These are phyloP conservation scores for Drosophila pseudotakahashii DNA, from an alignment of 2,888 invertebrate species.

Conservation along the genomic window DNA sequence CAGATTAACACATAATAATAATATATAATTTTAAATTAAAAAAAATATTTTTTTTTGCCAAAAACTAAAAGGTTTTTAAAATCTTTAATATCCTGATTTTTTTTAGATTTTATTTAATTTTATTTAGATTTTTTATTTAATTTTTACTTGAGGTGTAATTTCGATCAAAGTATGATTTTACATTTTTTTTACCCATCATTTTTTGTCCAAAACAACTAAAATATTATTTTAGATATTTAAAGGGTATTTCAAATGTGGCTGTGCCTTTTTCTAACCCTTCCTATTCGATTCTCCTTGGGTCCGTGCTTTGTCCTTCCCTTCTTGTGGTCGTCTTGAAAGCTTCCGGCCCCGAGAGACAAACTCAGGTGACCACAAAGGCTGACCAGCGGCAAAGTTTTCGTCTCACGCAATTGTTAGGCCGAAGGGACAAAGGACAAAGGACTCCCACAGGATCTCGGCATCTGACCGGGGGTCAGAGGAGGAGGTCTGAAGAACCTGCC, in stretches of 20 bases:
- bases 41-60: too few relatives aligned
- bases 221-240: too few relatives aligned
- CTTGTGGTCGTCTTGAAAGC: conserved; percentile 62
- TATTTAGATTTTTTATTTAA: too few relatives aligned
- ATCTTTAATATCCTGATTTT: too few relatives aligned
- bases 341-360: conserved; percentile 57
- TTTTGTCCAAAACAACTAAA: too few relatives aligned
- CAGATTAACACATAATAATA: too few relatives aligned
- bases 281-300: not conserved
- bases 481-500: conserved; percentile 8
- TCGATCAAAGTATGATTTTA: too few relatives aligned
- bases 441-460: not conserved
- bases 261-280: not conserved
- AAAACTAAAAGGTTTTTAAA: too few relatives aligned
- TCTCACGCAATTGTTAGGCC: conserved; percentile 73
- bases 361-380: conserved; percentile 75
- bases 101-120: too few relatives aligned
- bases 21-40: too few relatives aligned
- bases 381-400: conserved; percentile 39
- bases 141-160: too few relatives aligned
- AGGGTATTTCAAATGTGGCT: conserved; percentile 6
- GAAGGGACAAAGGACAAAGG: conserved; percentile 47
- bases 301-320: conserved; percentile 18
- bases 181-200: too few relatives aligned
- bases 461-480: conserved; percentile 1